Percentiles rank a stretch among this genome's conserved stretches.
Evolutionary conservation across 2,888 invertebrate species (phyloP).

Genomic region (Melieria crassipennis): DNA sequence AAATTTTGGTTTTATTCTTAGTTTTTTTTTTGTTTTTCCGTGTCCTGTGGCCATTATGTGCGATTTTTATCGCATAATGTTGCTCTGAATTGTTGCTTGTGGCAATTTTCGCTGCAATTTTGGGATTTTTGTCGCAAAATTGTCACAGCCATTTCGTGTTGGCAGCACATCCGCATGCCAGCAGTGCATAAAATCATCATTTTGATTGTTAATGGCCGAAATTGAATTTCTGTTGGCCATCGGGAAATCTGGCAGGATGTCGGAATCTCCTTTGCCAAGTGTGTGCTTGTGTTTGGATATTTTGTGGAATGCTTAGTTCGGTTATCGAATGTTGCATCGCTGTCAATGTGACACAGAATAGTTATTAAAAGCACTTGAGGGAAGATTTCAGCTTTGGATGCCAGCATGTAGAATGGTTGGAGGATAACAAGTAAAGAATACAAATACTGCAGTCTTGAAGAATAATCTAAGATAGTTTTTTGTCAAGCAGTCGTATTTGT

Average conservation of each 20-base stretch:
- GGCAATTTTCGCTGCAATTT: constrained; percentile 34
- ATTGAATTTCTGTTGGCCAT: constrained; percentile 32
- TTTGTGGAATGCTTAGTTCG: no score
- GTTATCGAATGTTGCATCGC: no score
- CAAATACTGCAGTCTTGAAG: no score
- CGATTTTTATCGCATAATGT: constrained; percentile 54
- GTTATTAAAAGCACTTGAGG: no score
- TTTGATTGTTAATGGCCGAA: constrained; percentile 30
- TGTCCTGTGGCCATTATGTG: constrained; percentile 49
- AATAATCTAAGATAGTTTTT: no score
- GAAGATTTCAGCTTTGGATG: no score
- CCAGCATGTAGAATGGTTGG: no score
- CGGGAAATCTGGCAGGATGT: constrained; percentile 21
- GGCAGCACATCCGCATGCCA: background rate
- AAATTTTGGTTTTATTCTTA: background rate
- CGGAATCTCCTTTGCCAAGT: constrained; percentile 14
- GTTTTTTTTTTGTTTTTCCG: background rate
- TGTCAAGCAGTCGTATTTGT: no score
- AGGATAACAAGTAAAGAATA: no score
- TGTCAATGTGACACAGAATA: no score
- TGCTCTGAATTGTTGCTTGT: constrained; percentile 43
- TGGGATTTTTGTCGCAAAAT: background rate
- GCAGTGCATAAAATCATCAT: constrained; percentile 38
- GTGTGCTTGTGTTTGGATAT: no score
- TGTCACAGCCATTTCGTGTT: constrained; percentile 1